Evolutionary conservation across 1,140 invertebrate species (phyloP).

Genomic region (Drosophila santomea): DNA sequence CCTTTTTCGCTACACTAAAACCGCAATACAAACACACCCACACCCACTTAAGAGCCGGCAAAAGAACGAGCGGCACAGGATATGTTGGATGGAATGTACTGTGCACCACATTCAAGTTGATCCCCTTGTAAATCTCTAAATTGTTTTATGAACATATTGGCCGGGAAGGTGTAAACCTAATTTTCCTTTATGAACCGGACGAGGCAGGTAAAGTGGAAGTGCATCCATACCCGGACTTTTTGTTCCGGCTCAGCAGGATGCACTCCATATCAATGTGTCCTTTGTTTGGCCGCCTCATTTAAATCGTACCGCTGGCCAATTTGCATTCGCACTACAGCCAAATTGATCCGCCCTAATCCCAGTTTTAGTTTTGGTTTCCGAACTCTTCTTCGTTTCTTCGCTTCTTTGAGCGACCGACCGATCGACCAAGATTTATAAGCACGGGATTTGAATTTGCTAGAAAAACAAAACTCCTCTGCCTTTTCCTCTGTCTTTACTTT

Average conservation of each 20-base stretch:
- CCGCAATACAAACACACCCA: slow-evolving; percentile 45
- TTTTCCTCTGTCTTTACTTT: slow-evolving; percentile 20
- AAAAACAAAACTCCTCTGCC: slow-evolving; percentile 58
- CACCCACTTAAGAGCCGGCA: slow-evolving; percentile 1
- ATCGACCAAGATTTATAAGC: slow-evolving; percentile 36
- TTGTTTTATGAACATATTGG: slow-evolving; percentile 81
- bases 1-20: slow-evolving; percentile 50
- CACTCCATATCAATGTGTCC: slow-evolving; percentile 16
- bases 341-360: slow-evolving; percentile 83
- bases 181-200: slow-evolving; percentile 67
- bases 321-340: slow-evolving; percentile 82
- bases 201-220: slow-evolving; percentile 58
- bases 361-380: slow-evolving; percentile 18
- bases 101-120: slow-evolving; percentile 66
- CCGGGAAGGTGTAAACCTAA: slow-evolving; percentile 80
- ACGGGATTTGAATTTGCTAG: slow-evolving; percentile 68
- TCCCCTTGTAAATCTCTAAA: slow-evolving; percentile 80
- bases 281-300: slow-evolving; percentile 74
- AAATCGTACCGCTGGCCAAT: slow-evolving; percentile 82
- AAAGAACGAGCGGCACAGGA: neutral
- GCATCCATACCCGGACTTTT: slow-evolving; percentile 29
- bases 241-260: slow-evolving; percentile 73
- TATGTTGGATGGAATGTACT: neutral
- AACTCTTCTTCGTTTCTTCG: slow-evolving; percentile 35
- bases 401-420: slow-evolving; percentile 11